A percentile compares a stretch with the other conserved stretches of the same genome.
Conservation (phyloP, 2,888 invertebrate species). For the Thumatha senex region DNA sequence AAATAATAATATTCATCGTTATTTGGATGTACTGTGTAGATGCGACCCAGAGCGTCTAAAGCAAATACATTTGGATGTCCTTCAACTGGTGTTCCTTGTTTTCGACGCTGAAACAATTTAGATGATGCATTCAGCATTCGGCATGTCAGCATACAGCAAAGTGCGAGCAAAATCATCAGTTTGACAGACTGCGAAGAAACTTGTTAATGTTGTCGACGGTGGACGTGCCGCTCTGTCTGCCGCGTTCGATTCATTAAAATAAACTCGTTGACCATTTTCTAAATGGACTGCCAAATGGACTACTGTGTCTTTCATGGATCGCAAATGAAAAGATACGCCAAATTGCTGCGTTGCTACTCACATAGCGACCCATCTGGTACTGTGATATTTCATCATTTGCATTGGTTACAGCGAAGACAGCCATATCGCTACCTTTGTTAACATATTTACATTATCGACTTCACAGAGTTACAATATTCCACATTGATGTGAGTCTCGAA, state of each 20-base stretch:
- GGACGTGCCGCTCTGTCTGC: slow-evolving; percentile 9
- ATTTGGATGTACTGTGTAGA: slow-evolving; percentile 54
- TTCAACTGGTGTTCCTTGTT: slow-evolving; percentile 35
- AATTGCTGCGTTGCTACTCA: slow-evolving; percentile 32
- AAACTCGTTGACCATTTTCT: not conserved
- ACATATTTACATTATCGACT: slow-evolving; percentile 19
- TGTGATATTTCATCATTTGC: slow-evolving; percentile 23
- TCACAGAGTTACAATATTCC: slow-evolving; percentile 21
- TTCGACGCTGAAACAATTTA: slow-evolving; percentile 36
- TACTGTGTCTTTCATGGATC: not conserved
- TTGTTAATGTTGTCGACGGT: slow-evolving; percentile 20
- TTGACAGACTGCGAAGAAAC: slow-evolving; percentile 26
- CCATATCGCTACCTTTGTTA: slow-evolving; percentile 29
- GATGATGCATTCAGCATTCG: slow-evolving; percentile 19
- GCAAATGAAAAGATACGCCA: not conserved
- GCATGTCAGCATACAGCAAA: not conserved
- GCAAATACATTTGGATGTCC: slow-evolving; percentile 38
- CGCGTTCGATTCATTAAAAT: slow-evolving; percentile 5
- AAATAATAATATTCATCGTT: slow-evolving; percentile 49
- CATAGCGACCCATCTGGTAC: slow-evolving; percentile 29
- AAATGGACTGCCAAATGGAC: not conserved
- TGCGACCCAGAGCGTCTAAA: slow-evolving; percentile 43
- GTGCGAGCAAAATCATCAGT: not conserved
- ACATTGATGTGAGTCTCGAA: slow-evolving; percentile 19
- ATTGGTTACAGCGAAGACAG: slow-evolving; percentile 17